Evolutionary conservation across 1,140 invertebrate species (phyloP), one percentile per base, ranked within the genome.

Genomic region (Artemia franciscana): DNA sequence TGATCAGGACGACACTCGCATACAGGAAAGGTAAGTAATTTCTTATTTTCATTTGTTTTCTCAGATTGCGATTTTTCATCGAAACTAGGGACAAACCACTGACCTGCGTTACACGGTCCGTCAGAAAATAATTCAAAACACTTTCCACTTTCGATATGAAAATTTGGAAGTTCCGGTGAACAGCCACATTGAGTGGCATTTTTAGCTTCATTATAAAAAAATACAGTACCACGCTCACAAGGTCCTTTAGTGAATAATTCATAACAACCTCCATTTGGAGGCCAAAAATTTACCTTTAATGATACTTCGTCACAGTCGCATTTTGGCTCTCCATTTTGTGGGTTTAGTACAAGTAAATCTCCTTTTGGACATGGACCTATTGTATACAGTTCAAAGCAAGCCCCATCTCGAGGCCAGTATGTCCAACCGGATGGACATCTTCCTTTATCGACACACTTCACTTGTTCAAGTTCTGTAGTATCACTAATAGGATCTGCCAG

Each of bases 171-270:
- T 63, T 78, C 73, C 2, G 70, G 65, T 61, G 81, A 76, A 66
- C 86, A 88, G 24, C 84, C 84, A 67, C 86, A 88, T 3, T 71
- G 73, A 0, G 79, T 79, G 5, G 80, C 80, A 0, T 85, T 84
- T 18, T 25, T 23, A 5, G 60, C 18, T 24, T 28, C 26, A 39
- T 64, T 64, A 57, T 64, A 64, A 61, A 88, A 70, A 70, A 87
- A 87, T 39, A 88, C 71, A 69, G 82, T 78, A 0, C 86, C 85
- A 2, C 74, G 75, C 68, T 82, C 79, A 68, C 86, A 88, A 4
- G 85, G 85, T 1, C 85, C 86, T 65, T 77, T 78, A 0, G 83
- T 82, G 67, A 82, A 87, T 69, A 85, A 83, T 66, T 86, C 81
- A 66, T 85, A 82, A 68, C 86, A 88, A 3, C 80, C 78, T 5